Base-by-base conservation (phyloP, 1,140 invertebrate genomes). In the Aricia agestis region DNA sequence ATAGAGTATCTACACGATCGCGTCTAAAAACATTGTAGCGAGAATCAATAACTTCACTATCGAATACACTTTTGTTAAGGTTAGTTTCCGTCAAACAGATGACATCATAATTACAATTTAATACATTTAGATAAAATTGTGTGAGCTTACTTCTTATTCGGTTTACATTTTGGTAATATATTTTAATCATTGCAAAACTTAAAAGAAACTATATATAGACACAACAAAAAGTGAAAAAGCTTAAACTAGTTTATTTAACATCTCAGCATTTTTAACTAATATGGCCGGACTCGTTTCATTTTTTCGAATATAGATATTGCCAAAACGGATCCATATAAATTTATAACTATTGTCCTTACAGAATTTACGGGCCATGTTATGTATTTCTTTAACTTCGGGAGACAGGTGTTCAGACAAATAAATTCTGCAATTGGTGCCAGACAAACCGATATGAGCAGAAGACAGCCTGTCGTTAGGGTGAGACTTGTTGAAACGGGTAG, bases 81-180 rank as follows among this genome's bases (percentile, higher is more conserved):
- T 74, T 74, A 1, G 71, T 77, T 72, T 77, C 73, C 15, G 76
- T 74, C 0, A 77, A n/a, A 41, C 72, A 72, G 31, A 74, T 61
- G 15, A 76, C 65, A 68, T 76, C 75, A 52, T 67, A 76, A 36
- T 72, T 70, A 18, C n/a, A 19, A 18, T 59, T 59, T 6, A 73
- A 6, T 6, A 67, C 10, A 72, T 76, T 76, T 1, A 70, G 11
- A 52, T 52, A n/a, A 31, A 71, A 52, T 15, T 69, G 59, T 25
- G 19, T 61, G 7, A 69, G 25, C 36, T 76, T 74, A 19, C 66
- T 45, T 0, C 72, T 31, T 25, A 76, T 71, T 65, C 71, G 66
- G n/a, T 71, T 76, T 11, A 76, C 72, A 71, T 73, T 76, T 59
- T 71, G 72, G 67, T 76, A 68, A 19, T 68, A 58, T 18, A 68